Evolutionary conservation across 92 coral and sea anemone species (phyloP).

Genomic region (Actinostola sp.): DNA sequence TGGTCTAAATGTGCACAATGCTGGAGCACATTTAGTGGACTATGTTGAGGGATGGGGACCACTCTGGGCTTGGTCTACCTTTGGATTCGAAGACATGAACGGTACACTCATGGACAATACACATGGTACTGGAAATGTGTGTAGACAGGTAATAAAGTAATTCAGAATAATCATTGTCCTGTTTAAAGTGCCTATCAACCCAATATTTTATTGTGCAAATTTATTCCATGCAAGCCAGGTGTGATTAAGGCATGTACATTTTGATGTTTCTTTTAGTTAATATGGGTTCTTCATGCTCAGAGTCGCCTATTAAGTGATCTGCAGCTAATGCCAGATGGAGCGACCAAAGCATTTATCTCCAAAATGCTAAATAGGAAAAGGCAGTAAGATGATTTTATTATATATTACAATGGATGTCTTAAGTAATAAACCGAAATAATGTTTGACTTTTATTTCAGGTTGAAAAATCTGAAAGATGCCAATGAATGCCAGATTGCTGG

Average conservation of each 20-base stretch:
- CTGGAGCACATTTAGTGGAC: conserved; percentile 60
- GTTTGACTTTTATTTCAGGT: conserved; percentile 11
- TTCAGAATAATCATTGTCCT: too few relatives aligned
- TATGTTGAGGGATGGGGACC: conserved; percentile 69
- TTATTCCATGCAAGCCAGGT: background rate
- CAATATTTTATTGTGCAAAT: too few relatives aligned
- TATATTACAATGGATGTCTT: background rate
- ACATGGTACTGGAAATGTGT: conserved; percentile 74
- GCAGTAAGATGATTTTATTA: conserved; percentile 12
- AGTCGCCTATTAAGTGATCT: conserved; percentile 37
- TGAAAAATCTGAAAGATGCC: conserved; percentile 54
- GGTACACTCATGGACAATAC: conserved; percentile 39
- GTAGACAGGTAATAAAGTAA: conserved; percentile 35
- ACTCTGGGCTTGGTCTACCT: conserved; percentile 70
- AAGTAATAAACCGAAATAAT: background rate
- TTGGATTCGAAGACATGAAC: too few relatives aligned
- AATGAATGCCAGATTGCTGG: conserved; percentile 57
- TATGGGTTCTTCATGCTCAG: conserved; percentile 66
- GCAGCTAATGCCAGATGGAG: conserved; percentile 16
- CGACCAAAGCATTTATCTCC: conserved; percentile 22
- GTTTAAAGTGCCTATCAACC: too few relatives aligned
- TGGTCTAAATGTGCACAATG: conserved; percentile 69
- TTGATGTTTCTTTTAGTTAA: conserved; percentile 12
- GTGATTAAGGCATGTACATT: background rate
- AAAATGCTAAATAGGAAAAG: conserved; percentile 59